Conservation (phyloP, 1,140 invertebrate genomes). For the Chlorops oryzae region DNA sequence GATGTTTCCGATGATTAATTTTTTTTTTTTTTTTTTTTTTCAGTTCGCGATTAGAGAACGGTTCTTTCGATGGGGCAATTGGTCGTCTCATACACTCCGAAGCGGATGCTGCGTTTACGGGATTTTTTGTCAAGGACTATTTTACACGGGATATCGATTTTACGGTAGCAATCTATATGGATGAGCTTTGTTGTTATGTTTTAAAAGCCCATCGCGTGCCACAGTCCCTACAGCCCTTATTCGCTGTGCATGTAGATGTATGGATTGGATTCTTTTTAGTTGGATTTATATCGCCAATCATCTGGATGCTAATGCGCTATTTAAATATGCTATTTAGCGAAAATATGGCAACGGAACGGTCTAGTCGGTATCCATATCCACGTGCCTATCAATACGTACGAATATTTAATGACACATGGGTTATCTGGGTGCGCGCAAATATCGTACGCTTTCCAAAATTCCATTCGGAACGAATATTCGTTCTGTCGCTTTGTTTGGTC, state of each 20-base stretch:
- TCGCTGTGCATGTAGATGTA: conserved; percentile 39
- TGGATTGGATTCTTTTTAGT: conserved; percentile 39
- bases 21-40: not conserved
- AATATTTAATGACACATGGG: conserved; percentile 37
- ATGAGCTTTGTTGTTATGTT: conserved; percentile 48
- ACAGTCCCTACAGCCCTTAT: conserved; percentile 43
- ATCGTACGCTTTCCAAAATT: conserved; percentile 27
- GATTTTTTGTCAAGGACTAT: conserved; percentile 49
- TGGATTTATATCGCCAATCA: conserved; percentile 25
- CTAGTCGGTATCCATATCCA: not conserved
- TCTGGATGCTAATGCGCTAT: conserved; percentile 24
- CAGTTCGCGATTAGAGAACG: conserved; percentile 33
- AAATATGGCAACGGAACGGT: not conserved
- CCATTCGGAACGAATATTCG: conserved; percentile 35
- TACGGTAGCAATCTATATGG: conserved; percentile 39
- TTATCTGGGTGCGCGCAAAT: conserved; percentile 38
- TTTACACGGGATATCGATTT: conserved; percentile 42
- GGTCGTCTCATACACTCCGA: conserved; percentile 37
- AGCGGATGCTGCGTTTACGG: conserved; percentile 43
- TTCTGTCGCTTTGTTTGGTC: conserved; percentile 40
- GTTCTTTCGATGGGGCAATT: conserved; percentile 43
- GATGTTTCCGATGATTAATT: not conserved
- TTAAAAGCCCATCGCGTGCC: conserved; percentile 45
- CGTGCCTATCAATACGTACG: conserved; percentile 22
- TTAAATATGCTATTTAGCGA: conserved; percentile 5